A percentile compares a stretch with the other conserved stretches of the same genome.
Conservation (phyloP, 2,113 vertebrate genomes). For the Mandrillus leucophaeus region DNA sequence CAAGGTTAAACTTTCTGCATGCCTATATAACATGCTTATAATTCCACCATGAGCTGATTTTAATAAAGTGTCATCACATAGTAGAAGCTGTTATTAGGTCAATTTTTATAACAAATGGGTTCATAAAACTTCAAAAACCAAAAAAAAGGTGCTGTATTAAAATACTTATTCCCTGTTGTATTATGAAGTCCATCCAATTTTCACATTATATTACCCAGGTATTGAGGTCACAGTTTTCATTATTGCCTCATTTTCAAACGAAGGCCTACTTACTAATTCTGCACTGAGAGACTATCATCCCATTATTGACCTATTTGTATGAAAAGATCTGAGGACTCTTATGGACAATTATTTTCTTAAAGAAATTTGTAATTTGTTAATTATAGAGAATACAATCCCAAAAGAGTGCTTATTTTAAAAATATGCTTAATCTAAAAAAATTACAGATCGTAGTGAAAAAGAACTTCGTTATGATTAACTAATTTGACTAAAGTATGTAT, state of each 20-base stretch:
- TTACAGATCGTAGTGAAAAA: not conserved
- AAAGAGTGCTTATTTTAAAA: conserved; percentile 32
- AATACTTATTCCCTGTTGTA: conserved; percentile 61
- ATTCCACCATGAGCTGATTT: conserved; percentile 37
- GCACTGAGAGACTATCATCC: not conserved
- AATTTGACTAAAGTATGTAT: not conserved
- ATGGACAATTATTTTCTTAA: not conserved
- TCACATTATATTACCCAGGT: conserved; percentile 34
- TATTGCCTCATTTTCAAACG: conserved; percentile 73
- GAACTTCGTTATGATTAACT: not conserved
- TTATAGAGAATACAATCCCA: not conserved
- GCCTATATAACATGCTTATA: not conserved
- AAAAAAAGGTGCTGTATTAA: conserved; percentile 56
- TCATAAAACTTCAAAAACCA: conserved; percentile 65
- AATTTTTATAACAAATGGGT: conserved; percentile 63
- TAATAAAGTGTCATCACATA: conserved; percentile 37
- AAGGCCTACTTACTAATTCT: conserved; percentile 64
- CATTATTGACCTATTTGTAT: conserved; percentile 52
- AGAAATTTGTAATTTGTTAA: not conserved
- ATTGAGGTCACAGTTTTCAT: conserved; percentile 77
- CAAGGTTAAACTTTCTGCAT: conserved; percentile 15
- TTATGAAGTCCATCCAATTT: conserved; percentile 61
- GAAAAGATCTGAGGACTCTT: conserved; percentile 17
- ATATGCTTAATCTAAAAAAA: not conserved
- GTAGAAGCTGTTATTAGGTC: conserved; percentile 54